Conservation (phyloP, 2,888 invertebrate genomes). For the Perithous albicinctus region DNA sequence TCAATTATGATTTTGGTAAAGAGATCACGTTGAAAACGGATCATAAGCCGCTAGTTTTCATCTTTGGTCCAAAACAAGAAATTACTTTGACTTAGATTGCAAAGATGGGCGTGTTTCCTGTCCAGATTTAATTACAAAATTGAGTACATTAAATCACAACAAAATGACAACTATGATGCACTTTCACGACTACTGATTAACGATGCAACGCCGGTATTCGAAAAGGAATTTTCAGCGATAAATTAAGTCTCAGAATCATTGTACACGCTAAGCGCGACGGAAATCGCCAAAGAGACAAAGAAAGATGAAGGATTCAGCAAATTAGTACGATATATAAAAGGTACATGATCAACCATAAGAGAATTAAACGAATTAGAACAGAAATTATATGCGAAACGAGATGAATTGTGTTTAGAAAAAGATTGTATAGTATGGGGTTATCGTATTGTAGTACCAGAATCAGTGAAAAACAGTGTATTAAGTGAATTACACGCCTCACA, state of each 20-base stretch:
- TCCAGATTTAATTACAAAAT: conserved; percentile 61
- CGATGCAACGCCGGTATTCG: conserved; percentile 33
- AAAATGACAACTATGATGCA: conserved; percentile 57
- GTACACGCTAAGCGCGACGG: conserved; percentile 12
- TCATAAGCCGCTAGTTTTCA: conserved; percentile 52
- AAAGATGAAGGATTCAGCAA: conserved; percentile 31
- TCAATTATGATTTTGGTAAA: conserved; percentile 58
- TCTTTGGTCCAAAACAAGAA: conserved; percentile 47
- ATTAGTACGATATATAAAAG: conserved; percentile 16
- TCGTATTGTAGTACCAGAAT: conserved; percentile 4
- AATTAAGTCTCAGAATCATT: conserved; percentile 38
- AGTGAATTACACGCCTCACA: conserved; percentile 16
- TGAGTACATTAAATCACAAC: conserved; percentile 49
- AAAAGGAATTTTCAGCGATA: conserved; percentile 28
- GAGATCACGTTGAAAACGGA: conserved; percentile 56
- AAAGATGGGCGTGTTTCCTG: conserved; percentile 60
- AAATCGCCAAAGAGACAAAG: conserved; percentile 41
- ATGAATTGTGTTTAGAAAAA: conserved; percentile 54
- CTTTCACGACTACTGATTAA: conserved; percentile 56
- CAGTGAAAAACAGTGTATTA: not conserved
- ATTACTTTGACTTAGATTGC: conserved; percentile 58
- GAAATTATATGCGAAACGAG: conserved; percentile 32
- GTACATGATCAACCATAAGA: conserved; percentile 12
- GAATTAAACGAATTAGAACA: conserved; percentile 27
- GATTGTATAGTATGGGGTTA: conserved; percentile 34